phyloP scores from a whole-genome alignment of 2,797 vertebrate genomes.

The Galagoides demidoff region DNA sequence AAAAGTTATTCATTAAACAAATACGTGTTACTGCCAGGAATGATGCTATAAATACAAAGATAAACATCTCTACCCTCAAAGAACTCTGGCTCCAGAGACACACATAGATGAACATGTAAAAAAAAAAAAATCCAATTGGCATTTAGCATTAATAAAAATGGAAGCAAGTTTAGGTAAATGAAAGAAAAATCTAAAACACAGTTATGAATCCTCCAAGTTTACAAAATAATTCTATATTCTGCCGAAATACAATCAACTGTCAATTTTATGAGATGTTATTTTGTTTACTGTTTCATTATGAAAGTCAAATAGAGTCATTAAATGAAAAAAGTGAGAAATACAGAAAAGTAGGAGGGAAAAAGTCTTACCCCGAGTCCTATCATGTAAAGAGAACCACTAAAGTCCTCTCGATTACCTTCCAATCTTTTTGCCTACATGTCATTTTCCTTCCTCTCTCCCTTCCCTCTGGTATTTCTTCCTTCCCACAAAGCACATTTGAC shows the following conservation, averaged over 20 bases:
- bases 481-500: not conserved
- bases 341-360: not conserved
- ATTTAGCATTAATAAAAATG: not conserved
- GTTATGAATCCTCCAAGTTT: not conserved
- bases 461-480: not conserved
- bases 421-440: not conserved
- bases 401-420: not conserved
- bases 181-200: constrained; percentile 27
- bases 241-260: not conserved
- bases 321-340: not conserved
- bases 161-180: not conserved
- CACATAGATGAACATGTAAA: not conserved
- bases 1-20: constrained; percentile 53
- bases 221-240: not conserved
- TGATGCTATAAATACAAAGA: not conserved
- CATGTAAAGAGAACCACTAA: not conserved
- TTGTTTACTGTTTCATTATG: not conserved
- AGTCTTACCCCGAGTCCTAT: not conserved
- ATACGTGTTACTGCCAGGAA: not conserved
- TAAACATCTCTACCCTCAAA: not conserved
- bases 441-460: not conserved
- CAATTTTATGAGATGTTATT: not conserved
- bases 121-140: not conserved
- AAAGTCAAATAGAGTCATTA: not conserved
- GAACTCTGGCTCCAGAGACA: not conserved